Base-by-base conservation (phyloP, 2,797 vertebrate species). In the Arremon brunneinucha region DNA sequence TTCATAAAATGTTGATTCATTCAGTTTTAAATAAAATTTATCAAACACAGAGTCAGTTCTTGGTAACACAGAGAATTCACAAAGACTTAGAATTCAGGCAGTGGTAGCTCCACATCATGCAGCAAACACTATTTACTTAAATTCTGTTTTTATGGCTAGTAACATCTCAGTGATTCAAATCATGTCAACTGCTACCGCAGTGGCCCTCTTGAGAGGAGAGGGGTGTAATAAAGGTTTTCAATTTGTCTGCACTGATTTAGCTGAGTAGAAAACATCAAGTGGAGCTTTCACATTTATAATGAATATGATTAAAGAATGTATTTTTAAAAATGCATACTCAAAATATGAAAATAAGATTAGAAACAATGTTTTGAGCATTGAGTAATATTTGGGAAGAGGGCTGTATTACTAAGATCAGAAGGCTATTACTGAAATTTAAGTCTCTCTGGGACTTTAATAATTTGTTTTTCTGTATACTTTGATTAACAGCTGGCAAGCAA, bases 331-430 rank as follows among this genome's bases (percentile, higher is more conserved):
- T 43, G 30, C 41, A 39, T 60, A 49, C 43, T 80, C 90, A 62
- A 95, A 94, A 89, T 75, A 81, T 22, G 55, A 93, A 95, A 95
- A 94, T 87, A 93, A 91, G 39, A 68, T 91, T 89, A 91, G 65
- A 89, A 91, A 75, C 13, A 90, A 56, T 32, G 14, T 44, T 81
- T 24, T 22, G 39, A 80, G 27, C 46, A 43, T 47, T 69, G 52
- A 94, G 32, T 24, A 62, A 52, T 63, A 55, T 62, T 92, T 91
- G 14, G 39, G 49, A 88, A 82, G 15, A 60, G 6, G 21, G 21
- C 2, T 72, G 23, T 74, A 46, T 8, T 65, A 21, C 24, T 52
- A 28, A 82, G 35, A 68, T 68, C 63, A 74, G 72, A 91, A 91
- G 41, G 44, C 24, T 46, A 44, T 14, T 53, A 34, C 44, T 75